A percentile compares a stretch with the other conserved stretches of the same genome.
Evolutionary conservation across 2,113 vertebrate genomes (phyloP).

Genomic region (Struthidea cinerea): DNA sequence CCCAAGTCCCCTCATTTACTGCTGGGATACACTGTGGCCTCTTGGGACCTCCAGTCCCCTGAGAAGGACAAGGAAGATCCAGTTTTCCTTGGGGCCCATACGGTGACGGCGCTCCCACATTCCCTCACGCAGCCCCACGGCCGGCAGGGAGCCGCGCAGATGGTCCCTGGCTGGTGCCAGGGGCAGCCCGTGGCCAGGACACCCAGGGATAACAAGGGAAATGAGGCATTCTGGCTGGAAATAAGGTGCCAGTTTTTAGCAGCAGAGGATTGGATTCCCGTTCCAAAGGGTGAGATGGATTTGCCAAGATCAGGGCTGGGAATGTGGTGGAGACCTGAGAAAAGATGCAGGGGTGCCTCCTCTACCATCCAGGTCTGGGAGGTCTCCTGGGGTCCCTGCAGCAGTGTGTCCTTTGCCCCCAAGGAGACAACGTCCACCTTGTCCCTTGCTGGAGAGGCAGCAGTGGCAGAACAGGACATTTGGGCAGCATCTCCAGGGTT

Average conservation of each 20-base stretch:
- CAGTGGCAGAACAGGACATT: neutral
- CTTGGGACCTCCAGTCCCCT: neutral
- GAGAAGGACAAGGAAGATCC: neutral
- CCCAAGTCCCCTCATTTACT: neutral
- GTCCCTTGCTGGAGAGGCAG: neutral
- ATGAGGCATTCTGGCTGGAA: slow-evolving; percentile 35
- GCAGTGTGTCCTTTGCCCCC: neutral
- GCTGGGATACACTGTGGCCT: neutral
- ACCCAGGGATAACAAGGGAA: slow-evolving; percentile 28
- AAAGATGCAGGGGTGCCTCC: fast-evolving
- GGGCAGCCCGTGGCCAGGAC: slow-evolving; percentile 15
- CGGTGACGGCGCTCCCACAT: neutral
- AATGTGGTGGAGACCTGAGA: neutral
- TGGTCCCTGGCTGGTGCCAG: slow-evolving; percentile 22
- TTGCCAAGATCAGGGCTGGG: fast-evolving
- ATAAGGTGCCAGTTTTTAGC: slow-evolving; percentile 5
- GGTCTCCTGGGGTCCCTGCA: neutral
- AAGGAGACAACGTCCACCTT: neutral
- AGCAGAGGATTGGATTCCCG: neutral
- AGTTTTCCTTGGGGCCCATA: neutral
- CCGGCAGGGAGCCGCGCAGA: neutral
- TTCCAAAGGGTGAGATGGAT: neutral
- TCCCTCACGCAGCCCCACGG: fast-evolving
- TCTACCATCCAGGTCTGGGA: neutral
- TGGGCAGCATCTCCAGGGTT: neutral